phyloP scores from a whole-genome alignment of 2,888 invertebrate genomes.

The Drosophila nigricruria region DNA sequence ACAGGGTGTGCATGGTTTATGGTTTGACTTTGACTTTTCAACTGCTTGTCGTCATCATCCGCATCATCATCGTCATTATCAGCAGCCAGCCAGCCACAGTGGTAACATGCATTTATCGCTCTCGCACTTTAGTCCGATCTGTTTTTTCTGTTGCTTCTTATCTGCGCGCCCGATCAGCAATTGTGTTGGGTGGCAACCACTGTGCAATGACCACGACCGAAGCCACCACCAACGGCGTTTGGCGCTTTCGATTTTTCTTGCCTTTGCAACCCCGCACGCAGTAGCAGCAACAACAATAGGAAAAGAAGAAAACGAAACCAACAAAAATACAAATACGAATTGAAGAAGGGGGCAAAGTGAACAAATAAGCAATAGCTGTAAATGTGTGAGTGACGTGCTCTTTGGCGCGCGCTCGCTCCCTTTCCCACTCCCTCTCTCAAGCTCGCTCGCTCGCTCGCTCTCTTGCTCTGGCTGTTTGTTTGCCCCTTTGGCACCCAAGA shows the following conservation, averaged over 20 bases:
- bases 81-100: slow-evolving; percentile 30
- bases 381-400: slow-evolving; percentile 26
- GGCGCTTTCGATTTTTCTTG: slow-evolving; percentile 72
- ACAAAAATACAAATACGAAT: slow-evolving; percentile 13
- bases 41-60: slow-evolving; percentile 64
- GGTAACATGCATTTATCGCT: slow-evolving; percentile 19
- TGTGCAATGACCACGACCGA: slow-evolving; percentile 51
- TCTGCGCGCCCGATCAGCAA: slow-evolving; percentile 13
- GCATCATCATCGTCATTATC: slow-evolving; percentile 4
- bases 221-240: slow-evolving; percentile 51
- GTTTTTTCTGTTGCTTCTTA: slow-evolving; percentile 10
- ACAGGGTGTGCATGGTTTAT: slow-evolving; percentile 46
- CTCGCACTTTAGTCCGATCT: slow-evolving; percentile 2
- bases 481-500: slow-evolving; percentile 40
- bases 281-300: slow-evolving; percentile 32
- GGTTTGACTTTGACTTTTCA: slow-evolving; percentile 80
- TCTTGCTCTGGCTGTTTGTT: not conserved
- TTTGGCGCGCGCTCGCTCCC: slow-evolving; percentile 13
- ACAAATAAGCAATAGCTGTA: slow-evolving; percentile 51
- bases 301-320: slow-evolving; percentile 14
- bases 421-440: not conserved
- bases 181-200: slow-evolving; percentile 36
- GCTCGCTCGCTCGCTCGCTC: not conserved
- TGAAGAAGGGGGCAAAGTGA: slow-evolving; percentile 36
- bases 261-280: slow-evolving; percentile 73